Conservation (phyloP, 92 coral and sea anemone species). For the Epizoanthus ramosus region DNA sequence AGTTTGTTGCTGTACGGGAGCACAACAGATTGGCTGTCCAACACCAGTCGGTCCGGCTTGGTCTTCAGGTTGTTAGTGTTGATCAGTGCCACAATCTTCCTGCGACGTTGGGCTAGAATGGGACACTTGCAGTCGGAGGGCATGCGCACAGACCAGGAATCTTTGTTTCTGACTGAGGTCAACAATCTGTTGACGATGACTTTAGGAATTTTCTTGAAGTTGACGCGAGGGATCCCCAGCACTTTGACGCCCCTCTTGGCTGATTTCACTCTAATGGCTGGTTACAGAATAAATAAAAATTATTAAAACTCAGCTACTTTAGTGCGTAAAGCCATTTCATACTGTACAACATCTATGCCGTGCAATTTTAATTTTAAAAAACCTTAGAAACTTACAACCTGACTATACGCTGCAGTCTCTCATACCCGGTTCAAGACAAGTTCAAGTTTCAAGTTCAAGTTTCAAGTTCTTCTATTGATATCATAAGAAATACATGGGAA, state of each 20-base stretch:
- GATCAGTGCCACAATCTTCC: background rate
- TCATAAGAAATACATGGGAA: too few species aligned
- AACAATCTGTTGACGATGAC: background rate
- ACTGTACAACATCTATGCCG: background rate
- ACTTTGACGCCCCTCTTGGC: background rate
- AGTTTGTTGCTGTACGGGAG: background rate
- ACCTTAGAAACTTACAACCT: too few species aligned
- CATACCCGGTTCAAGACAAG: too few species aligned
- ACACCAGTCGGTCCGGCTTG: background rate
- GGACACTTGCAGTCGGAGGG: slow-evolving; percentile 20
- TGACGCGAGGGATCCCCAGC: background rate
- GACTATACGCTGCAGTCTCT: too few species aligned
- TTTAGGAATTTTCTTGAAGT: background rate
- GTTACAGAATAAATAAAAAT: background rate
- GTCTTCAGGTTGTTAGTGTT: background rate
- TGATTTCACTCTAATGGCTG: slow-evolving; percentile 1
- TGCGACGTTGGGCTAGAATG: slow-evolving; percentile 1
- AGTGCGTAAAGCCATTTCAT: background rate
- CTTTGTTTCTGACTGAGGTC: background rate
- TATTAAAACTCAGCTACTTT: too few species aligned
- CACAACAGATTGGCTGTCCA: background rate
- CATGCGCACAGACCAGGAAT: background rate
- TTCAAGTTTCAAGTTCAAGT: too few species aligned
- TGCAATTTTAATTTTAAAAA: too few species aligned
- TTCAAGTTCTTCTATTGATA: too few species aligned